Evolutionary conservation across 1,140 invertebrate genomes (phyloP), one percentile per base, ranked within the genome.

Genomic region (Aradophagus sp.): DNA sequence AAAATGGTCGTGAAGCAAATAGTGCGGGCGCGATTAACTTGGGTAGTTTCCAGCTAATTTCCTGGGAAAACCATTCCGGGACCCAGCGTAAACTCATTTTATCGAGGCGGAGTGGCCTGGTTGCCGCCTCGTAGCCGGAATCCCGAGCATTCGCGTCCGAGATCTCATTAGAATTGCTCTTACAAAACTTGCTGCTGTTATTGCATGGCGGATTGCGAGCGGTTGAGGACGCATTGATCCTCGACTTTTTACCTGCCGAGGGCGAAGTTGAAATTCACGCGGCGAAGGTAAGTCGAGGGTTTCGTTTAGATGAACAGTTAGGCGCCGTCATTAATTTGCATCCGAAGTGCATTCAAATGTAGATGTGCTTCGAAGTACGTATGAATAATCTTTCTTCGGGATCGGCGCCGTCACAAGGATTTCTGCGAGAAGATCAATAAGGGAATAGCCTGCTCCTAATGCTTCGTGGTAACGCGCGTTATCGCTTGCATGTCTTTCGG

Each of bases 21-120:
- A 39, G 38, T 19, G 17, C 27, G n/a, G 39, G 12, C 58, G 44
- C 52, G 52, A 63, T 62, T 70, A 70, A 70, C 67, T 70, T 58
- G 34, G 66, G 67, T 55, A 62, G 67, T 70, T 70, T 62, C 50
- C 58, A 58, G 53, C 63, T 59, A 44, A 58, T 58, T 59, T 59
- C 45, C 63, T 58, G 53, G 38, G 45, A 59, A 27, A 67, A 31
- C 53, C 45, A 67, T 52, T 41, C 12, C 17, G 11, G 56, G 36
- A 53, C 19, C 48, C 29, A 42, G 36, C 52, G 50, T 44, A 53
- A 58, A 35, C 41, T 50, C 50, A 44, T 48, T 50, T 42, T 27
- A 29, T 53, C 34, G 1, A 53, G 17, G 11, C 17, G 35, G 42
- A 39, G 29, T 7, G 7, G 19, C 23, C 15, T 56, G 27, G n/a